Evolutionary conservation across 2,888 invertebrate genomes (phyloP).

Genomic region (Meganola albula): DNA sequence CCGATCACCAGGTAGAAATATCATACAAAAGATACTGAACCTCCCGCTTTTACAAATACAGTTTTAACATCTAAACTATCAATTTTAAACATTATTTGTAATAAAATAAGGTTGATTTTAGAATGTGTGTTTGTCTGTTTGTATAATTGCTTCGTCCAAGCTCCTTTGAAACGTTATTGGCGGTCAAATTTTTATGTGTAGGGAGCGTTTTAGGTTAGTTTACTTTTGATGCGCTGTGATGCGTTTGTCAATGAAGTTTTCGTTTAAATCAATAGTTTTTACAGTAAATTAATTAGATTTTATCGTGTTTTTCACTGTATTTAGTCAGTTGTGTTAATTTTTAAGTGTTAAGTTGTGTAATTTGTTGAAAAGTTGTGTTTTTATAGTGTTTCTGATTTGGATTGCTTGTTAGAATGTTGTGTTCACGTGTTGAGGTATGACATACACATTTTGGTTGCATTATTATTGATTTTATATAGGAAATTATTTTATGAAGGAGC

Average conservation of each 20-base stretch:
- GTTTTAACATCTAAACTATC: constrained; percentile 2
- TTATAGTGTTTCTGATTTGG: constrained; percentile 19
- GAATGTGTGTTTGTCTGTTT: constrained; percentile 24
- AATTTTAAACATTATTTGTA: constrained; percentile 7
- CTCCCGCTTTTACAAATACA: constrained; percentile 31
- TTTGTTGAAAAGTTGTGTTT: constrained; percentile 1
- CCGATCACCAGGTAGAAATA: constrained; percentile 67
- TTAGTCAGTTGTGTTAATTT: constrained; percentile 14
- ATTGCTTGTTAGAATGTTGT: constrained; percentile 22
- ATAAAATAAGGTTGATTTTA: constrained; percentile 34
- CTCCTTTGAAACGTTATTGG: constrained; percentile 55
- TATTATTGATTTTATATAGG: not conserved
- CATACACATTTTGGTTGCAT: constrained; percentile 6
- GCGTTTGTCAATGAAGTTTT: constrained; percentile 30
- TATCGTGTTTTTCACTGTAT: constrained; percentile 15
- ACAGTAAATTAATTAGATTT: constrained; percentile 14
- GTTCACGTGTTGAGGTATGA: constrained; percentile 22
- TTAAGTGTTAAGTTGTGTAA: constrained; percentile 1
- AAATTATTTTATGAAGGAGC: not conserved
- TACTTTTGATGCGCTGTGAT: constrained; percentile 43
- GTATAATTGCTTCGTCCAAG: constrained; percentile 38
- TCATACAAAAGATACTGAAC: constrained; percentile 61
- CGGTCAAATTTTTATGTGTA: constrained; percentile 66
- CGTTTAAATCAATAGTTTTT: constrained; percentile 24
- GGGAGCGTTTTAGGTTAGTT: constrained; percentile 63